Conservation (phyloP, 2,888 invertebrate species). For the Cheilosia soror region DNA sequence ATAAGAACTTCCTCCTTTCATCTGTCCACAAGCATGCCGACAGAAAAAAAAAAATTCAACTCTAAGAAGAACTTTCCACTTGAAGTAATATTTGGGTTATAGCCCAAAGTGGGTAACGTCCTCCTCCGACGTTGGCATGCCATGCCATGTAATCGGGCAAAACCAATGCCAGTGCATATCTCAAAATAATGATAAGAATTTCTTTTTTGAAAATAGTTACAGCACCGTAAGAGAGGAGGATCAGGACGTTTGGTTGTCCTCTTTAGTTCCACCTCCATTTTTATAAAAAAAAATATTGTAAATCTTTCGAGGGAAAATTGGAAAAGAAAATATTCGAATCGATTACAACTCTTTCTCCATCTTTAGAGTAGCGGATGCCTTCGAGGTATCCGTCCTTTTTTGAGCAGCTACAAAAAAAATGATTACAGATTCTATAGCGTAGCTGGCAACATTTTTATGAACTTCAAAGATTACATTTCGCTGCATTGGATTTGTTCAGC, state of each 20-base stretch:
- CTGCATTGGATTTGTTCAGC: slow-evolving; percentile 39
- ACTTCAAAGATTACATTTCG: slow-evolving; percentile 70
- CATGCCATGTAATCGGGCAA: slow-evolving; percentile 21
- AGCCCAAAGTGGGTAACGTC: slow-evolving; percentile 26
- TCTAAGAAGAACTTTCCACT: slow-evolving; percentile 41
- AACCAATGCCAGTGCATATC: slow-evolving; percentile 19
- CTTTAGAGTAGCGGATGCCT: slow-evolving; percentile 9
- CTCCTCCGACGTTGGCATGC: not conserved
- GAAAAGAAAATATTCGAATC: slow-evolving; percentile 52
- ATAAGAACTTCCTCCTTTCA: slow-evolving; percentile 37
- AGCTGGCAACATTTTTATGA: slow-evolving; percentile 62
- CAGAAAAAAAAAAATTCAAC: not conserved
- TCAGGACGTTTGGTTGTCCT: not conserved
- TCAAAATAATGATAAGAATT: slow-evolving; percentile 38
- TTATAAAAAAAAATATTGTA: slow-evolving; percentile 19
- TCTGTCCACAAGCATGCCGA: slow-evolving; percentile 1
- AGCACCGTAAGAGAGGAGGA: not conserved
- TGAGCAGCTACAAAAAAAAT: not conserved
- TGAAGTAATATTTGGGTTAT: slow-evolving; percentile 51
- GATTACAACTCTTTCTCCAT: slow-evolving; percentile 39
- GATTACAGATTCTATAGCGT: slow-evolving; percentile 12
- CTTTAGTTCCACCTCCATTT: slow-evolving; percentile 1
- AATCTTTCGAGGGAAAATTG: slow-evolving; percentile 16
- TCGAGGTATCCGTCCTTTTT: slow-evolving; percentile 23
- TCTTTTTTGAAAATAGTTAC: slow-evolving; percentile 24